Percentiles rank a stretch among this genome's conserved stretches.
phyloP scores from a whole-genome alignment of 1,140 invertebrate genomes.

The Phenacoccus solenopsis region DNA sequence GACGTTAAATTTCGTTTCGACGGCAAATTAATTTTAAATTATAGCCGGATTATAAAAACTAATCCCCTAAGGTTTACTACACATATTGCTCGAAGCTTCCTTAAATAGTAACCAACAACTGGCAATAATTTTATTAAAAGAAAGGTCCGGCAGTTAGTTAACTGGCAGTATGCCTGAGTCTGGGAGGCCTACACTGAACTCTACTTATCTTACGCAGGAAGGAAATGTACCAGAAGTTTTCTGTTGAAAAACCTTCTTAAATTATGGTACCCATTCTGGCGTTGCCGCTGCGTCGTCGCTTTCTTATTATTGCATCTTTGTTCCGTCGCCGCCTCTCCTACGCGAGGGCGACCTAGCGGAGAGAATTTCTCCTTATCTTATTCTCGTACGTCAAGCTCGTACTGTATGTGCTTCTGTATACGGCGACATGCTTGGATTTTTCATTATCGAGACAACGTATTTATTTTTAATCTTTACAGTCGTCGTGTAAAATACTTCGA shows the following conservation, averaged over 20 bases:
- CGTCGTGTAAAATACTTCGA: not conserved
- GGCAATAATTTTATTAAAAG: not conserved
- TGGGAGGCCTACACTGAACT: not conserved
- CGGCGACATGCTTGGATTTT: not conserved
- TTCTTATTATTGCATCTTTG: not conserved
- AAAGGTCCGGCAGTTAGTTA: not conserved
- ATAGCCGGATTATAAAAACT: not conserved
- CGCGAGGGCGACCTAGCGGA: too few relatives aligned
- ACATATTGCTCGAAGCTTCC: not conserved
- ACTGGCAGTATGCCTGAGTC: not conserved
- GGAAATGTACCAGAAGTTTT: conserved; percentile 1
- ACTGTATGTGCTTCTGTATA: not conserved
- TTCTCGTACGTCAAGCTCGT: not conserved
- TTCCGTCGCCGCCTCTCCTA: too few relatives aligned
- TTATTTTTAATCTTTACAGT: not conserved
- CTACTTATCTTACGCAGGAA: conserved; percentile 1
- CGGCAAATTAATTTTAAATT: not conserved
- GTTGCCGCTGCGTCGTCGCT: too few relatives aligned
- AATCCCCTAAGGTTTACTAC: not conserved
- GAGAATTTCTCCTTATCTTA: not conserved
- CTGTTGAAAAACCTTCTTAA: not conserved
- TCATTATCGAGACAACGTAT: not conserved
- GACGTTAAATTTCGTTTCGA: too few relatives aligned
- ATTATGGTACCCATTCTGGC: not conserved
- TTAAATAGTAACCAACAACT: not conserved